Evolutionary conservation across 2,113 vertebrate genomes (phyloP).

Genomic region (Butorides virescens): DNA sequence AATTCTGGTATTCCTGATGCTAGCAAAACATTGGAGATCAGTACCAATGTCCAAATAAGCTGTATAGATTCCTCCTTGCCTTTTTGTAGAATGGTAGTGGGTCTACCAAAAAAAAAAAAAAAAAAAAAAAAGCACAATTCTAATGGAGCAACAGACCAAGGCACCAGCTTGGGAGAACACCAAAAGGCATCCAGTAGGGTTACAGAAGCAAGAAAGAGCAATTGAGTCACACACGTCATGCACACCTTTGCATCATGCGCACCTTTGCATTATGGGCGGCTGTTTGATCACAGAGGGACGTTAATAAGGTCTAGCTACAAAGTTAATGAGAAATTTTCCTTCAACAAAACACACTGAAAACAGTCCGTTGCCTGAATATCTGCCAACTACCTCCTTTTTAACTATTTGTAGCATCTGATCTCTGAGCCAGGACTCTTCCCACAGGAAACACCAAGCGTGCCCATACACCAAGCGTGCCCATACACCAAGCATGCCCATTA

Average conservation of each 20-base stretch:
- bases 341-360: not conserved
- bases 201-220: not conserved
- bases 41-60: not conserved
- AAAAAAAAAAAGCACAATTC: not conserved
- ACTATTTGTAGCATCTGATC: too few relatives aligned
- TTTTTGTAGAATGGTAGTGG: not conserved
- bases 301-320: not conserved
- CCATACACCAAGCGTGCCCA: too few relatives aligned
- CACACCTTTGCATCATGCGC: fast-evolving
- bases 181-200: not conserved
- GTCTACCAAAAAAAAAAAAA: not conserved
- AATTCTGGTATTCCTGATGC: not conserved
- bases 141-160: not conserved
- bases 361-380: not conserved
- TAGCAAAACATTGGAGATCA: not conserved
- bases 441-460: too few relatives aligned
- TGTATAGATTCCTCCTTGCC: not conserved
- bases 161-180: not conserved
- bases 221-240: fast-evolving
- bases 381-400: not conserved
- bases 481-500: too few relatives aligned
- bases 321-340: not conserved
- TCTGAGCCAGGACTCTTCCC: fast-evolving
- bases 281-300: not conserved
- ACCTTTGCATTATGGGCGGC: not conserved